A percentile compares a stretch with the other conserved stretches of the same genome.
phyloP scores from a whole-genome alignment of 1,140 invertebrate genomes.

The Pseudomyrmex pallidus region DNA sequence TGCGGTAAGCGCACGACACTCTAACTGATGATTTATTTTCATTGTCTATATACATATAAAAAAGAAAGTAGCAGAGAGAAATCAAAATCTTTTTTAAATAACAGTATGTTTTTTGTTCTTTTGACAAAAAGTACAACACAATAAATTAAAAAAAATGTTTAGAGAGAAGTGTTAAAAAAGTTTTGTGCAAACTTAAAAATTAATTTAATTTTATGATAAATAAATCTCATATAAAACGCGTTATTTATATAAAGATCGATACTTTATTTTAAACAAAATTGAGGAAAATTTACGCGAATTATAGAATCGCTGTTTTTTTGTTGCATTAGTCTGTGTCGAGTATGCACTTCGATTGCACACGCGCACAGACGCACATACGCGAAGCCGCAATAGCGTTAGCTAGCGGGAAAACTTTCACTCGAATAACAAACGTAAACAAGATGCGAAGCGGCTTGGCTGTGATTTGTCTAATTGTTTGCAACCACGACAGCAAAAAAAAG shows the following conservation, averaged over 20 bases:
- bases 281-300: constrained; percentile 8
- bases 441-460: constrained; percentile 24
- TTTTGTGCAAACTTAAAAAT: too few relatives aligned
- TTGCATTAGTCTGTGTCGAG: constrained; percentile 16
- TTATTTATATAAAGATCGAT: background rate
- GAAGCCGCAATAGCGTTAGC: constrained; percentile 47
- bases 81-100: too few relatives aligned
- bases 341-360: background rate
- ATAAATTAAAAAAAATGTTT: background rate
- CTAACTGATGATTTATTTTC: constrained; percentile 25
- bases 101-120: too few relatives aligned
- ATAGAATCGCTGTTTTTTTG: background rate
- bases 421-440: constrained; percentile 70
- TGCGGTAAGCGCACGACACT: background rate
- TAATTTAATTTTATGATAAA: too few relatives aligned
- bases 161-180: too few relatives aligned
- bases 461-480: constrained; percentile 52
- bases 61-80: background rate
- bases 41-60: background rate
- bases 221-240: too few relatives aligned
- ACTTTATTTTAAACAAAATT: background rate
- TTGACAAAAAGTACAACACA: too few relatives aligned
- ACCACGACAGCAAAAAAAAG: background rate
- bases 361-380: background rate
- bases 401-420: constrained; percentile 70